Base-by-base conservation (phyloP, 1,140 invertebrate genomes). In the Acromyrmex heyeri region DNA sequence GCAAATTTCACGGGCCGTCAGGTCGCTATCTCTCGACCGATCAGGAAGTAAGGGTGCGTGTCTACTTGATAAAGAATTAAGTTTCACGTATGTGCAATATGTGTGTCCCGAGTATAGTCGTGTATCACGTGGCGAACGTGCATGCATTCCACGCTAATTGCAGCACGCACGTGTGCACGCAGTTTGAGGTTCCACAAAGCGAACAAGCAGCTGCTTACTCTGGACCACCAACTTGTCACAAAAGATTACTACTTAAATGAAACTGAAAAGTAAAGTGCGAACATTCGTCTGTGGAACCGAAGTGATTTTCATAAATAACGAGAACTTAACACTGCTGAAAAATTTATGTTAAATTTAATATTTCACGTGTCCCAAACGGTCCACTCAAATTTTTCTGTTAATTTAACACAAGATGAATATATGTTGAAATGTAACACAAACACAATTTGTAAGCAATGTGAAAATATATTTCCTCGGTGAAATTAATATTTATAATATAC, bases 1-100 rank as follows among this genome's bases (percentile, higher is more conserved):
- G 73, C 77, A 81, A 93, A 93, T 93, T 93, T 92, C 91, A 93
- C 89, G 91, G 86, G 81, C 87, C 91, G 87, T 77, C 91, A 81
- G 87, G 86, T 78, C 72, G 73, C 44, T 83, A 77, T 89, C 72
- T 82, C 14, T 30, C 57, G 87, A 89, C 86, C 75, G 87, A 89
- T 88, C 82, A 82, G 27, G 16, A 72, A 88, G 62, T 72, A 59
- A 75, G 59, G 78, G 61, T 67, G 87, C 34, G 30, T 30, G 38
- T 85, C 87, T 86, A 86, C 88, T 88, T 88, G 70, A 89, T 89
- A 86, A 70, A 75, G 87, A 88, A 88, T 89, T 86, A 86, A 88
- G 83, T 77, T 77, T 77, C 61, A 44, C 34, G 7, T 65, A 59
- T 18, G 30, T 50, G 65, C 38, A 55, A 44, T 24, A 48, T 24